phyloP scores from a whole-genome alignment of 2,888 invertebrate genomes.

The Apamea sordens region DNA sequence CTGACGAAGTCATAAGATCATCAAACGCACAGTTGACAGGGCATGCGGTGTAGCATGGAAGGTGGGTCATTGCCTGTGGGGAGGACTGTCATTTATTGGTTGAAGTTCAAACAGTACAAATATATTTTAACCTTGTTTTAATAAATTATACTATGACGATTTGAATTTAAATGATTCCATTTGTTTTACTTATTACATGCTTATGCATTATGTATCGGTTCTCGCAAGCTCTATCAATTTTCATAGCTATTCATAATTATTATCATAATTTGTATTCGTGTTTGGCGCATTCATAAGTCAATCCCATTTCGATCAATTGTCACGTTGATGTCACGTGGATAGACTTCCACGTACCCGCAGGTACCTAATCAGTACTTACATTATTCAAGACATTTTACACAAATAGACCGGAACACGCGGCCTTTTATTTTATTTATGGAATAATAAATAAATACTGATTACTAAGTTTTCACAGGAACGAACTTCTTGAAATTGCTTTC shows the following conservation, averaged over 20 bases:
- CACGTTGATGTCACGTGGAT: conserved; percentile 8
- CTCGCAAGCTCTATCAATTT: conserved; percentile 28
- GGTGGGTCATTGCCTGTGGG: neutral
- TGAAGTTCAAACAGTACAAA: neutral
- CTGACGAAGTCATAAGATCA: neutral
- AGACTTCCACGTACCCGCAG: conserved; percentile 2
- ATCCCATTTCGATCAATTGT: conserved; percentile 35
- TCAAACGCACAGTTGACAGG: neutral
- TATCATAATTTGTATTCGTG: conserved; percentile 35
- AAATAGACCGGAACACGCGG: neutral
- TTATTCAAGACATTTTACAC: conserved; percentile 42
- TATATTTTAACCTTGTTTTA: neutral
- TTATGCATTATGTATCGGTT: conserved; percentile 44
- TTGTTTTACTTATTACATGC: conserved; percentile 29
- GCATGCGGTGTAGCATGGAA: neutral
- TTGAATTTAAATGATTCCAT: conserved; percentile 28
- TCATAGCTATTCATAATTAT: conserved; percentile 35
- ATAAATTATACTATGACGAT: conserved; percentile 1
- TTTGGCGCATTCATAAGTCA: conserved; percentile 29
- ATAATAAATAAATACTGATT: conserved; percentile 25
- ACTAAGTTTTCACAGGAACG: neutral
- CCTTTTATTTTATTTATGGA: conserved; percentile 29
- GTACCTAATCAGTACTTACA: conserved; percentile 30
- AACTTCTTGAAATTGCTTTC: neutral
- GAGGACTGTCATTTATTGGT: neutral